Base-by-base conservation (phyloP, 2,888 invertebrate species). In the Plagodis dolabraria region DNA sequence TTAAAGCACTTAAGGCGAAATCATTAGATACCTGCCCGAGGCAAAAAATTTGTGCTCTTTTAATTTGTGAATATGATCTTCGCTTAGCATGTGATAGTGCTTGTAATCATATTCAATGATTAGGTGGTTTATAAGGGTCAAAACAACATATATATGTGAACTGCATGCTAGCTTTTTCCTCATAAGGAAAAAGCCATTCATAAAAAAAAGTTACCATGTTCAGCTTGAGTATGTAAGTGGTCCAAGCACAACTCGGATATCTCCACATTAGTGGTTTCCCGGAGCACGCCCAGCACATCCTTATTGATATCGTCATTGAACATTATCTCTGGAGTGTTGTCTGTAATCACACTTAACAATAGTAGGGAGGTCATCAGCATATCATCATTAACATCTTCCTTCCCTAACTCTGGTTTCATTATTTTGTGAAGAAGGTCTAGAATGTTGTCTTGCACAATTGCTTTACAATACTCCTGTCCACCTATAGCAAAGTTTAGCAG, bases 401-500 rank as follows among this genome's bases (percentile, higher is more conserved):
- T 89, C 11, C 89, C 80, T 55, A 93, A 81, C 75, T 94, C 93
- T 45, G 80, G 71, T 42, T 80, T 79, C 46, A 96, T 82, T 67
- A 95, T 92, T 63, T 82, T 84, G 69, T 93, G 89, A 43, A 95
- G 76, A 56, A 93, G 83, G 50, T 93, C 86, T 75, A 95, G 87
- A 10, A 95, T 81, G 52, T 93, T 92, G 57, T 87, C 87, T 70
- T 94, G 89, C 60, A 95, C 88, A 45, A 94, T 93, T 22, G 92
- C 89, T 70, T 95, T 94, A 54, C 95, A 94, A 65, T 95, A 90
- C 51, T 94, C 93, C 62, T 95, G 95, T 69, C 96, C 96, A 11
- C 96, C 96, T 65, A 96, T 95, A 49, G 96, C 93, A 76, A 97
- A 95, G 86, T 98, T 98, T 50, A 97, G 93, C 47, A 98, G 87